Base-by-base conservation (phyloP, 2,888 invertebrate species). In the Cephalotes varians region DNA sequence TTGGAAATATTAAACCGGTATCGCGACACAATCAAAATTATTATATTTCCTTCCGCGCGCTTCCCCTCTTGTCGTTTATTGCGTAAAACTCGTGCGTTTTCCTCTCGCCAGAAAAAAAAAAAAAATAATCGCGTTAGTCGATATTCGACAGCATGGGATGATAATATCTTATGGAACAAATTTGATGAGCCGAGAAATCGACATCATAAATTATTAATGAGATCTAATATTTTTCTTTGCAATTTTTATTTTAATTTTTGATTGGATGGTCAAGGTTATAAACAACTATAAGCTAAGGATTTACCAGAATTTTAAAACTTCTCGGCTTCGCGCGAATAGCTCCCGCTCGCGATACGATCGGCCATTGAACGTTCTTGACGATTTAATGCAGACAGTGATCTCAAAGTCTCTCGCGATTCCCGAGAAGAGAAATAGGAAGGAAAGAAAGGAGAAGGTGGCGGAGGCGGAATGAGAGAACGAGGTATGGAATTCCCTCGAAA, bases 401-500 rank as follows among this genome's bases (percentile, higher is more conserved):
- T 58, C 47, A 77, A 76, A 72, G 76, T 76, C 56, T 64, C 65
- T 69, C 71, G 60, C 65, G 62, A 81, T 44, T 37, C 37, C 25
- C 47, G 56, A 44, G 44, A 82, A 21, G 44, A 58, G n/a, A 58
- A 49, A 25, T 15, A 67, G 56, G 10, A 60, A 49, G 51, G 37
- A 28, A 51, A 47, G 49, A 49, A 40, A n/a, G 64, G 18, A 37
- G 44, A 34, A 51, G 51, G 34, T 65, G 28, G 60, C 9, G 64
- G 81, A 81, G 49, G 40, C 71, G 56, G 56, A 73, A 72, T 54
- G 58, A 44, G 79, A 60, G 79, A 34, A 64, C 62, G 28, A 56
- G 37, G 67, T 82, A 71, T 60, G 85, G 83, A 85, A 85, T 89
- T 86, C 84, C 82, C 71, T 56, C 88, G 83, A 86, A 88, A 90